Conservation (phyloP, 2,797 vertebrate genomes). For the Sciaenops ocellatus region DNA sequence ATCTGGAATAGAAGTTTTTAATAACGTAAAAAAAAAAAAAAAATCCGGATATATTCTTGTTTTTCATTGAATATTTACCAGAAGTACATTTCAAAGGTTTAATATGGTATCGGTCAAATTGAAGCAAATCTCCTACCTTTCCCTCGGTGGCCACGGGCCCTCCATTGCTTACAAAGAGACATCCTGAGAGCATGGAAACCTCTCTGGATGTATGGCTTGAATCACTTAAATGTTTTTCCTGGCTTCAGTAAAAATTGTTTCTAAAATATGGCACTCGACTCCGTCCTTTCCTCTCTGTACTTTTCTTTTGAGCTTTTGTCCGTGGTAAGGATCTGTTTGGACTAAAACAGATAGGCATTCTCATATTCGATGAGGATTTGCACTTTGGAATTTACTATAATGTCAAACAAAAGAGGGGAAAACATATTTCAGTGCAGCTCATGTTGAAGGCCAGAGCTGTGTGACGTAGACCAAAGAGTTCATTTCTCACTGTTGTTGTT, state of each 20-base stretch:
- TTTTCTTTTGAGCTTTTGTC: slow-evolving; percentile 40
- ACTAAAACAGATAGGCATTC: slow-evolving; percentile 46
- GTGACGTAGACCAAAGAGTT: slow-evolving; percentile 62
- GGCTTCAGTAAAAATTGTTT: slow-evolving; percentile 50
- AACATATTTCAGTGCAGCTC: slow-evolving; percentile 43
- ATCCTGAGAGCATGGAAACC: slow-evolving; percentile 73
- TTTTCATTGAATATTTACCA: slow-evolving; percentile 58
- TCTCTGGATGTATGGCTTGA: slow-evolving; percentile 70
- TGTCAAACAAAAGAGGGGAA: slow-evolving; percentile 56
- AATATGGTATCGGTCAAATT: slow-evolving; percentile 53
- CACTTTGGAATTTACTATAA: slow-evolving; percentile 47
- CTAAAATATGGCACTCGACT: slow-evolving; percentile 60
- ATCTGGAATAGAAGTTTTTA: slow-evolving; percentile 54
- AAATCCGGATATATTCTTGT: slow-evolving; percentile 29
- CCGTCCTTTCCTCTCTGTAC: slow-evolving; percentile 40
- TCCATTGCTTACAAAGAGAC: slow-evolving; percentile 61
- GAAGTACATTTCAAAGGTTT: slow-evolving; percentile 63
- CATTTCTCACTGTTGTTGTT: slow-evolving; percentile 59
- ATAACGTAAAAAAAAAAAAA: slow-evolving; percentile 35
- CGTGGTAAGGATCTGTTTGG: slow-evolving; percentile 36
- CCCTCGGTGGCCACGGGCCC: slow-evolving; percentile 52
- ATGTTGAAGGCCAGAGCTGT: slow-evolving; percentile 50
- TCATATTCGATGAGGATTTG: slow-evolving; percentile 52
- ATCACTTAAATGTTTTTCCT: slow-evolving; percentile 73
- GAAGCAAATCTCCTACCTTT: slow-evolving; percentile 56